Evolutionary conservation across 1,140 invertebrate genomes (phyloP).

Genomic region (Megathymus violae): DNA sequence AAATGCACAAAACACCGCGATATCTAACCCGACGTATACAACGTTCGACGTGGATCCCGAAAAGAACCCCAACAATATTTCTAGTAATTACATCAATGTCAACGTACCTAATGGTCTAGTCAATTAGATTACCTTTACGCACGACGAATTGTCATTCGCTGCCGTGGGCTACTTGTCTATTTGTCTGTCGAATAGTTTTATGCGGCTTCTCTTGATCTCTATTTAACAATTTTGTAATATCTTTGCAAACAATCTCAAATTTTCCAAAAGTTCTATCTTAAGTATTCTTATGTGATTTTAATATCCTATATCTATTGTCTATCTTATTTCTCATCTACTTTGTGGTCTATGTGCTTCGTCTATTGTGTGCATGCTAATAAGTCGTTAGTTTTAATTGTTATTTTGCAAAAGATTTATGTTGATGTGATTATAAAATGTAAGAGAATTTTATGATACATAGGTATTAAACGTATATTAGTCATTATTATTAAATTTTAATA

Average conservation of each 20-base stretch:
- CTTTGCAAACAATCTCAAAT: conserved; percentile 25
- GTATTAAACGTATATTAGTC: conserved; percentile 15
- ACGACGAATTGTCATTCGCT: conserved; percentile 31
- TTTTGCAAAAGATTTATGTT: neutral
- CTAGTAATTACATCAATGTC: conserved; percentile 68
- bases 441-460: conserved; percentile 8
- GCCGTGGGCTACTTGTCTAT: conserved; percentile 12
- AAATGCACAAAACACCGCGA: conserved; percentile 84
- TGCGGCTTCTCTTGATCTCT: conserved; percentile 40
- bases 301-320: conserved; percentile 2
- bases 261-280: conserved; percentile 3
- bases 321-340: conserved; percentile 8
- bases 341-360: conserved; percentile 5
- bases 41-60: conserved; percentile 58
- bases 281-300: neutral
- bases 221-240: conserved; percentile 20
- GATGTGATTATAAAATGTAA: conserved; percentile 35
- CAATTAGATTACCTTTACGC: conserved; percentile 57
- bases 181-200: conserved; percentile 34
- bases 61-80: conserved; percentile 66
- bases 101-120: conserved; percentile 75
- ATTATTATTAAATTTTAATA: conserved; percentile 18
- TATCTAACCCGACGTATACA: conserved; percentile 77
- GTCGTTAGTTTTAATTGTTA: conserved; percentile 3
- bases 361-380: neutral